Conservation (phyloP, 1,140 invertebrate species). For the Belonocnema kinseyi region DNA sequence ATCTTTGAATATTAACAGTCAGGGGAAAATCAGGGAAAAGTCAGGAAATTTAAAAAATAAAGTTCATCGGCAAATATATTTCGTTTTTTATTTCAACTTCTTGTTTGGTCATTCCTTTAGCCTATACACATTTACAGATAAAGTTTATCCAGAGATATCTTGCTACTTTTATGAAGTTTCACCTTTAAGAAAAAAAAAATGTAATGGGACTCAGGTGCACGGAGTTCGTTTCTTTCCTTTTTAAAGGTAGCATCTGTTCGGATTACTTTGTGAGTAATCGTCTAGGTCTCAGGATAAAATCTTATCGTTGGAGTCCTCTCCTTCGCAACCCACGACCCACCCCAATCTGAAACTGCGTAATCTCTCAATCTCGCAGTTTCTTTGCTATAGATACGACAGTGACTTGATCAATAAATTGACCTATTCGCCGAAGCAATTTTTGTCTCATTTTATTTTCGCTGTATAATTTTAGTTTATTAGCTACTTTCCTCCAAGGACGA, state of each 20-base stretch:
- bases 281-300: constrained; percentile 27
- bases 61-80: too few relatives aligned
- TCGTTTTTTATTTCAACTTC: too few relatives aligned
- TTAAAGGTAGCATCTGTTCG: constrained; percentile 29
- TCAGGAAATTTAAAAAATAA: too few relatives aligned
- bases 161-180: neutral
- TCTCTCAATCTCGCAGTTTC: constrained; percentile 16
- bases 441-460: constrained; percentile 23
- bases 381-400: neutral
- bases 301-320: constrained; percentile 16
- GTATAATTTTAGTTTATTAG: constrained; percentile 25
- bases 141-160: neutral
- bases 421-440: constrained; percentile 2
- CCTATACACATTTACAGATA: too few relatives aligned
- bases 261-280: constrained; percentile 31
- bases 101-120: too few relatives aligned
- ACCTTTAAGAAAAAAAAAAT: constrained; percentile 17
- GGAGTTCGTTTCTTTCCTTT: constrained; percentile 5
- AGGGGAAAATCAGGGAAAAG: too few relatives aligned
- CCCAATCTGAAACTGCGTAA: constrained; percentile 30
- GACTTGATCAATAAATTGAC: constrained; percentile 43
- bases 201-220: constrained; percentile 23
- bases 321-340: neutral
- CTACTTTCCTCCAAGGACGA: neutral
- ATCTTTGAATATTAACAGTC: too few relatives aligned